Conservation (phyloP, 2,797 vertebrate species). For the Schizopygopsis malacanthus region DNA sequence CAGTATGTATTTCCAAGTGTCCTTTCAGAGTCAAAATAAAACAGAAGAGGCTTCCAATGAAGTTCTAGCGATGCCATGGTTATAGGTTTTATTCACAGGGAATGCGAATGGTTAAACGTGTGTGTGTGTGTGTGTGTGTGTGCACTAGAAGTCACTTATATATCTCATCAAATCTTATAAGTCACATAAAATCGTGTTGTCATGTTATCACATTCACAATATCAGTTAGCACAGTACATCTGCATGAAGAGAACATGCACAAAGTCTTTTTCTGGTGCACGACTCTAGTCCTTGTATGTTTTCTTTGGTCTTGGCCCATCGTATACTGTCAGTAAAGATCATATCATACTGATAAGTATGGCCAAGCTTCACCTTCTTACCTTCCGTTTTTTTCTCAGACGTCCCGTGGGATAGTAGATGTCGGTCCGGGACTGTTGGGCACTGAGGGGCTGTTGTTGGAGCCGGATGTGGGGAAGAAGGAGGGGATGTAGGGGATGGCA, state of each 20-base stretch:
- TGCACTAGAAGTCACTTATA: background rate
- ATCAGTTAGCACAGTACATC: background rate
- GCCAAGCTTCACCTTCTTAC: background rate
- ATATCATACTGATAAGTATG: too few relatives aligned
- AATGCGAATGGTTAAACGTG: background rate
- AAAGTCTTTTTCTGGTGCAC: background rate
- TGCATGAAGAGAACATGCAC: background rate
- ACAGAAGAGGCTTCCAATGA: background rate
- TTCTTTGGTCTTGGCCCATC: background rate
- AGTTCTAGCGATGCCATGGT: background rate
- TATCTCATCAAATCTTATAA: too few relatives aligned
- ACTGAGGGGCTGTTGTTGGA: slow-evolving; percentile 57
- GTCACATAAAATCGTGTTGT: background rate
- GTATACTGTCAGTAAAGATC: background rate
- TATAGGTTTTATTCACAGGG: background rate
- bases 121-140: background rate
- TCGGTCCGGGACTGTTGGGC: slow-evolving; percentile 54
- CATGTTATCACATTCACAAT: background rate
- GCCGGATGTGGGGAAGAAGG: slow-evolving; percentile 75
- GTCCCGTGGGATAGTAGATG: slow-evolving; percentile 58
- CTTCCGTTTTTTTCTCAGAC: slow-evolving; percentile 51
- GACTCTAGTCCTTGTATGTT: background rate
- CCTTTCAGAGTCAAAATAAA: background rate
- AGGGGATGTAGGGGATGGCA: slow-evolving; percentile 77
- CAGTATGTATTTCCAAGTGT: slow-evolving; percentile 9